These are phyloP conservation scores for Phania funesta DNA, from an alignment of 2,888 invertebrate genomes.

Conservation along the genomic window DNA sequence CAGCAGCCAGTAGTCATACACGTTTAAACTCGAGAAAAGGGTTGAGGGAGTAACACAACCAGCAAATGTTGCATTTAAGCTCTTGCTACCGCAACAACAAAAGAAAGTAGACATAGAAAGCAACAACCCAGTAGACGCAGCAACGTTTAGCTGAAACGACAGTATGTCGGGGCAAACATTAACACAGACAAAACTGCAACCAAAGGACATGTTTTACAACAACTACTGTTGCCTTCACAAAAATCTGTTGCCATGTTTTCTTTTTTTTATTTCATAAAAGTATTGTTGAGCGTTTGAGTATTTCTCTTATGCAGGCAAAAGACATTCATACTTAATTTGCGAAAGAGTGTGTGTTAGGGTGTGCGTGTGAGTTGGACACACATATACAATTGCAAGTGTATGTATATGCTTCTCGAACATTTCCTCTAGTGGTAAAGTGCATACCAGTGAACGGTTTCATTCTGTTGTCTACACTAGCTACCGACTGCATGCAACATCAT, in stretches of 20 bases:
- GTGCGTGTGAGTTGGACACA: neutral
- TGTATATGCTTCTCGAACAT: constrained; percentile 37
- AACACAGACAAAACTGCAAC: constrained; percentile 43
- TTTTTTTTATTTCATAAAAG: neutral
- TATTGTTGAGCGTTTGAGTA: neutral
- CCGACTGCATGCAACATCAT: constrained; percentile 60
- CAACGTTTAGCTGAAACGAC: constrained; percentile 28
- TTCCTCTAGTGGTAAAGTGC: constrained; percentile 60
- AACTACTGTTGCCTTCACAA: constrained; percentile 44
- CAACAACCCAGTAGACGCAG: constrained; percentile 22
- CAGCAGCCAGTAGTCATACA: constrained; percentile 4
- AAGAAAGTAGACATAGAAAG: constrained; percentile 29
- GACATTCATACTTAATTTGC: neutral
- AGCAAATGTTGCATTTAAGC: constrained; percentile 55
- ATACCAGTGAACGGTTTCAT: constrained; percentile 53
- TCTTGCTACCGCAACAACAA: constrained; percentile 25
- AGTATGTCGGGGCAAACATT: neutral
- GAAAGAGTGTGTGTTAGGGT: neutral
- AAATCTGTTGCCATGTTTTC: constrained; percentile 64
- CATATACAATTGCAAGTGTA: neutral
- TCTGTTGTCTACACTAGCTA: constrained; percentile 41
- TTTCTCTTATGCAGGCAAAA: constrained; percentile 23
- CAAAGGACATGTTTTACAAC: constrained; percentile 51
- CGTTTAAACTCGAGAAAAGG: constrained; percentile 41
- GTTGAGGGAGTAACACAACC: constrained; percentile 45